These are phyloP conservation scores for Bhutanitis thaidina DNA, from an alignment of 2,888 invertebrate species.

Conservation along the genomic window DNA sequence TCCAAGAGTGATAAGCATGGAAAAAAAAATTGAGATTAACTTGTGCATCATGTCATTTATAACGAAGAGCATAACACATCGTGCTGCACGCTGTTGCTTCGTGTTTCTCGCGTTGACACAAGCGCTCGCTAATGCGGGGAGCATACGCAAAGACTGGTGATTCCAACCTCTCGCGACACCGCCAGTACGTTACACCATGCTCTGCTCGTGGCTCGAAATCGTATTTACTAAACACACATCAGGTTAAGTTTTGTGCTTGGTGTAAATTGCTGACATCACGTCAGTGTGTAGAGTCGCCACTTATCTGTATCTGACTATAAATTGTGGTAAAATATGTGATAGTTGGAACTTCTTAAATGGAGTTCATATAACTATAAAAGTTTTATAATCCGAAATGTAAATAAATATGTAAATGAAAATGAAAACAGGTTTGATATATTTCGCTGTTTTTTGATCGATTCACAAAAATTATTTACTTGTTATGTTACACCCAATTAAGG, in stretches of 20 bases:
- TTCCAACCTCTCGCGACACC: slow-evolving; percentile 26
- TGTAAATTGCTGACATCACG: slow-evolving; percentile 42
- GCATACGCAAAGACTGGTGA: slow-evolving; percentile 45
- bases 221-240: slow-evolving; percentile 52
- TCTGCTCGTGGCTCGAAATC: no score
- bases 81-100: slow-evolving; percentile 37
- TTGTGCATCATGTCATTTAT: slow-evolving; percentile 23
- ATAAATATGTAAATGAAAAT: no score
- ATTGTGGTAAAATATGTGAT: no score
- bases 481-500: no score
- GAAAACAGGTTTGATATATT: no score
- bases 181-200: slow-evolving; percentile 2
- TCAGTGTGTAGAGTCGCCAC: neutral
- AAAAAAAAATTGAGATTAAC: neutral
- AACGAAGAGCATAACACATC: slow-evolving; percentile 45
- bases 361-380: no score
- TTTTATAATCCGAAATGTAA: no score
- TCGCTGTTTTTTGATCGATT: no score
- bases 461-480: no score
- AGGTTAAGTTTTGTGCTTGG: slow-evolving; percentile 45
- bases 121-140: slow-evolving; percentile 47
- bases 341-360: no score
- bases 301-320: neutral
- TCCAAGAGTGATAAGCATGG: neutral
- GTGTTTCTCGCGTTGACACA: slow-evolving; percentile 61